A percentile compares a stretch with the other conserved stretches of the same genome.
These are phyloP conservation scores for Solenopsis fugax DNA, from an alignment of 1,140 invertebrate genomes.

Conservation along the genomic window DNA sequence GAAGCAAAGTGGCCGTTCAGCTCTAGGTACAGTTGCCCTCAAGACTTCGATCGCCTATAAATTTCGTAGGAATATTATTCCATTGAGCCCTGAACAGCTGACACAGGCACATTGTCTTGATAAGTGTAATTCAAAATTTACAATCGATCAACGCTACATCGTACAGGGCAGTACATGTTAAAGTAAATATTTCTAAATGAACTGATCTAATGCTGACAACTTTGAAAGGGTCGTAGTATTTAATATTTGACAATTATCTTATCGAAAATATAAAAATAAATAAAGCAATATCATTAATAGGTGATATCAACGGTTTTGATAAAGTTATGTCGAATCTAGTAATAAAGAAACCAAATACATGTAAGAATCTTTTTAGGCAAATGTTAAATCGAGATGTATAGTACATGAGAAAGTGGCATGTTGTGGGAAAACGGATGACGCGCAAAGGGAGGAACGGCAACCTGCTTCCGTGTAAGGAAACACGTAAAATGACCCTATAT, in stretches of 20 bases:
- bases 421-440: constrained; percentile 36
- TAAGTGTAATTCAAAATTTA: constrained; percentile 43
- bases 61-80: constrained; percentile 52
- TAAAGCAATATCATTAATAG: not conserved
- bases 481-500: constrained; percentile 82
- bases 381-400: constrained; percentile 11
- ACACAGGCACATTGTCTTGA: not conserved
- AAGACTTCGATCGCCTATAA: constrained; percentile 63
- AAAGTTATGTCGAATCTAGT: not conserved
- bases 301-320: not conserved
- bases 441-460: constrained; percentile 50
- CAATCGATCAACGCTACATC: not conserved
- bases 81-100: constrained; percentile 15
- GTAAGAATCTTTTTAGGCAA: not conserved
- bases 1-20: constrained; percentile 62
- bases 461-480: constrained; percentile 71
- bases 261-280: not conserved
- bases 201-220: too few relatives aligned
- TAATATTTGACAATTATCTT: not conserved
- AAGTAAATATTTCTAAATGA: constrained; percentile 2
- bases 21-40: constrained; percentile 70
- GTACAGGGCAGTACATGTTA: not conserved
- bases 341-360: not conserved
- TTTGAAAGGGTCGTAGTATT: not conserved
- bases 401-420: constrained; percentile 34